Conservation (phyloP, 2,888 invertebrate species). For the Nephrotoma guestfalica region DNA sequence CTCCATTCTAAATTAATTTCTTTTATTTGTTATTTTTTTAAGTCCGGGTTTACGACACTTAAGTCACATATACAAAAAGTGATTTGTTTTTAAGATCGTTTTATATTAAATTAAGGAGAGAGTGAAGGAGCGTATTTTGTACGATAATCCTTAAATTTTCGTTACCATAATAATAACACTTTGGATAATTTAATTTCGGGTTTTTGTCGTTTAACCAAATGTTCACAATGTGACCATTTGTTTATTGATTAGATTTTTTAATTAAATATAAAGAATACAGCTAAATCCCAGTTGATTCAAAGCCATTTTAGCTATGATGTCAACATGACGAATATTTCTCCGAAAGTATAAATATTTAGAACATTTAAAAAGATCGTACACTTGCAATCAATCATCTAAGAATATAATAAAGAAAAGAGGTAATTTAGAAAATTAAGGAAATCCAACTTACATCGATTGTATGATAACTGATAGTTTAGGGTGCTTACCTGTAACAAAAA, state of each 20-base stretch:
- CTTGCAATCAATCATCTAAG: no score
- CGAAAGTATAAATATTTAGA: no score
- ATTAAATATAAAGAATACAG: not conserved
- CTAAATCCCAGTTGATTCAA: not conserved
- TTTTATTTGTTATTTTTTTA: not conserved
- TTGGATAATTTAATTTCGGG: not conserved
- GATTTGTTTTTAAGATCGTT: not conserved
- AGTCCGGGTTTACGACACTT: not conserved
- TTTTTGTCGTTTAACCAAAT: not conserved
- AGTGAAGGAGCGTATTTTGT: not conserved
- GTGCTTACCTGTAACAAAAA: not conserved
- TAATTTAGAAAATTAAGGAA: no score
- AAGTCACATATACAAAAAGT: not conserved
- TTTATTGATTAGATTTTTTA: not conserved
- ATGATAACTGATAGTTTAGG: no score
- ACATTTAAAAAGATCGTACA: no score
- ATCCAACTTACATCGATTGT: no score
- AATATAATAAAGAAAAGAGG: no score
- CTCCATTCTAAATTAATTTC: not conserved
- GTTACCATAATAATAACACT: not conserved
- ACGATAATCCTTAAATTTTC: not conserved
- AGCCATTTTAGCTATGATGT: not conserved
- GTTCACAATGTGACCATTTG: not conserved
- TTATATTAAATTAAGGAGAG: not conserved
- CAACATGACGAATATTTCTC: not conserved